Evolutionary conservation across 2,797 vertebrate genomes (phyloP).

Genomic region (Nyctalus aviator): DNA sequence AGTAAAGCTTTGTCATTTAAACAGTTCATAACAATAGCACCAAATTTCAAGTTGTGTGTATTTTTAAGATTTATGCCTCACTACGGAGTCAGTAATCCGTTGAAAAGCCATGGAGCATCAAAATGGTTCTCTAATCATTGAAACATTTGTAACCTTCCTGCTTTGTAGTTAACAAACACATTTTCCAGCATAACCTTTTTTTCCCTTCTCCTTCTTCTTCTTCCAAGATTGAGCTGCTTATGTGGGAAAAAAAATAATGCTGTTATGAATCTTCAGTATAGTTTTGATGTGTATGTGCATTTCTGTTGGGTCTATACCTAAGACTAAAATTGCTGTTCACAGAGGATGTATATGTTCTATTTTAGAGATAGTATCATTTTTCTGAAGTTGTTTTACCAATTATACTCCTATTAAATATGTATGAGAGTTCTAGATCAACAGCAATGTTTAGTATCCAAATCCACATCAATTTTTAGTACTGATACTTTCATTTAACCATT

Average conservation of each 20-base stretch:
- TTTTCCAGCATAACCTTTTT: not conserved
- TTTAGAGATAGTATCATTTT: not conserved
- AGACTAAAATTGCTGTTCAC: not conserved
- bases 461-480: not conserved
- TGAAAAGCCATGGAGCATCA: not conserved
- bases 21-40: not conserved
- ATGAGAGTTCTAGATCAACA: not conserved
- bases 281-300: not conserved
- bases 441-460: not conserved
- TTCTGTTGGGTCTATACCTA: not conserved
- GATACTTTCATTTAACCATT: not conserved
- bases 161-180: not conserved
- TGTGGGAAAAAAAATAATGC: not conserved
- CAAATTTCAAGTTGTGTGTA: not conserved
- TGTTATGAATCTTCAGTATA: not conserved
- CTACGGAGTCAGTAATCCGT: not conserved
- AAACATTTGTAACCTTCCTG: not conserved
- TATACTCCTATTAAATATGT: not conserved
- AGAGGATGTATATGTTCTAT: not conserved
- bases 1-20: slow-evolving; percentile 42
- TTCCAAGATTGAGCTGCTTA: not conserved
- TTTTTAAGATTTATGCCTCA: slow-evolving; percentile 27
- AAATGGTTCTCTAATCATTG: not conserved
- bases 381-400: not conserved
- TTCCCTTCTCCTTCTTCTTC: not conserved